These are phyloP conservation scores for Meloe dianella DNA, from an alignment of 2,888 invertebrate species.

Conservation along the genomic window DNA sequence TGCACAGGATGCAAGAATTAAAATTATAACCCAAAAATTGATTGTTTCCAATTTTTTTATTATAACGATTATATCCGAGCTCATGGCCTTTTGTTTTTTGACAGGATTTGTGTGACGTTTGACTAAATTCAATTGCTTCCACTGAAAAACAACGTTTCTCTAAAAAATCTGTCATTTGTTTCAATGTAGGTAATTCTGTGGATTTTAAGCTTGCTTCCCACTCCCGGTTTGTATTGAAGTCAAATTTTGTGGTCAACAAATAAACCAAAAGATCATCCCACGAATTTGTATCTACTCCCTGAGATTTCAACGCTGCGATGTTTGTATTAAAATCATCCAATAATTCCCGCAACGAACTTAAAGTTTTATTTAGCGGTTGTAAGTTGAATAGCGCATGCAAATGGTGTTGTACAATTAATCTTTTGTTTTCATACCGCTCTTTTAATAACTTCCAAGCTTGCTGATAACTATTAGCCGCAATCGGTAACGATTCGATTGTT, in stretches of 20 bases:
- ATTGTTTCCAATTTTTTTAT: neutral
- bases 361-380: neutral
- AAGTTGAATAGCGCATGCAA: neutral
- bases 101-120: too few relatives aligned
- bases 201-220: conserved; percentile 18
- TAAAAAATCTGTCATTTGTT: conserved; percentile 21
- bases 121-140: conserved; percentile 16
- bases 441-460: neutral
- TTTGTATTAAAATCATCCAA: neutral
- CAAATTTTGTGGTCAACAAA: conserved; percentile 12
- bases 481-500: neutral
- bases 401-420: neutral
- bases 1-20: too few relatives aligned
- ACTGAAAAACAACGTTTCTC: conserved; percentile 16
- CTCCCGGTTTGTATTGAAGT: conserved; percentile 21
- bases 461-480: neutral
- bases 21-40: too few relatives aligned
- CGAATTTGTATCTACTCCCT: neutral
- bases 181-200: conserved; percentile 12
- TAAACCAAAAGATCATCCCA: neutral
- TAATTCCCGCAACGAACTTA: neutral
- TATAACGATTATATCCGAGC: neutral
- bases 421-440: neutral
- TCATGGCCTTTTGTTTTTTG: neutral
- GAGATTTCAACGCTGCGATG: neutral